A percentile compares a stretch with the other conserved stretches of the same genome.
Conservation (phyloP, 2,888 invertebrate species). For the Isoperla grammatica region DNA sequence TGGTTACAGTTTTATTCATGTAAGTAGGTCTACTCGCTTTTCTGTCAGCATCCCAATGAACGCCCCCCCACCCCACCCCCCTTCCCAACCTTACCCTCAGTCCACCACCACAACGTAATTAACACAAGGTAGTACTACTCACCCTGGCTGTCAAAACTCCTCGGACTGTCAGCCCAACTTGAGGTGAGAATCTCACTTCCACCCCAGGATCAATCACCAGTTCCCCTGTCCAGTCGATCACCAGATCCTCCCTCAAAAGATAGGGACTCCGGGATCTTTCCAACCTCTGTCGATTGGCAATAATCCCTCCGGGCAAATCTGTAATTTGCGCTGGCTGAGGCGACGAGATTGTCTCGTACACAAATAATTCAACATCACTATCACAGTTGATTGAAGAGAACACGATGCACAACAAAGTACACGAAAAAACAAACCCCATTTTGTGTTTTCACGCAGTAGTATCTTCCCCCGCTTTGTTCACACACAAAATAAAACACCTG, state of each 20-base stretch:
- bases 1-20: too few species aligned
- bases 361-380: constrained; percentile 14
- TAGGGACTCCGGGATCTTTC: constrained; percentile 63
- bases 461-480: too few species aligned
- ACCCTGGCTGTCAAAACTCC: constrained; percentile 88
- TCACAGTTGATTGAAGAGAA: constrained; percentile 3
- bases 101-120: neutral
- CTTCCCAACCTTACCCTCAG: too few species aligned
- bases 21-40: too few species aligned
- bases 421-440: neutral
- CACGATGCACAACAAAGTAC: neutral
- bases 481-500: neutral
- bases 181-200: constrained; percentile 81
- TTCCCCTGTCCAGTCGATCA: constrained; percentile 71
- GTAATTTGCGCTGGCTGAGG: constrained; percentile 14
- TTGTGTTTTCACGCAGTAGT: too few species aligned
- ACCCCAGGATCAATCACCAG: constrained; percentile 87
- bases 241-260: constrained; percentile 69
- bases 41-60: too few species aligned
- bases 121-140: constrained; percentile 43
- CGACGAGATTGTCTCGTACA: constrained; percentile 7
- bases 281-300: constrained; percentile 54
- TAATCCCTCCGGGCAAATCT: constrained; percentile 44
- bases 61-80: too few species aligned
- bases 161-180: constrained; percentile 87